phyloP scores from a whole-genome alignment of 2,888 invertebrate species.

The Laspeyria flexula region DNA sequence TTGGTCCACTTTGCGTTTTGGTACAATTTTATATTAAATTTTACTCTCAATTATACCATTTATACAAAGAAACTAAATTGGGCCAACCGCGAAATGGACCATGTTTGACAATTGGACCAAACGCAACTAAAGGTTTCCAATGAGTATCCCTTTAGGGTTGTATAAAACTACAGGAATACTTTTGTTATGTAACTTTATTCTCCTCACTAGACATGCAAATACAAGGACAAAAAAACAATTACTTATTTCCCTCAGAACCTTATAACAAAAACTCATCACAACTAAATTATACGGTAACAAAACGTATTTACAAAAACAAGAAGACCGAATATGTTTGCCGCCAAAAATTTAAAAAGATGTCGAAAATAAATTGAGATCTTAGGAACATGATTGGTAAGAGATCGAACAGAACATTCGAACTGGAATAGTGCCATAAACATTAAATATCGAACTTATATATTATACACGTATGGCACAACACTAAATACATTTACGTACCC shows the following conservation, averaged over 20 bases:
- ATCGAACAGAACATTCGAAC: conserved; percentile 50
- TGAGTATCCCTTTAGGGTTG: not conserved
- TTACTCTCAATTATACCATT: too few relatives aligned
- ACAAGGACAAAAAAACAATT: conserved; percentile 71
- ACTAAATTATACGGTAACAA: conserved; percentile 75
- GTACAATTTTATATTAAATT: too few relatives aligned
- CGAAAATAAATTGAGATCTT: conserved; percentile 56
- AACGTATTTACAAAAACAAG: conserved; percentile 61
- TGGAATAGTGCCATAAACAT: conserved; percentile 46
- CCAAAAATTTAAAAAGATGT: conserved; percentile 36
- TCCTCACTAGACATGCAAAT: conserved; percentile 83
- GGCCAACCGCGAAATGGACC: too few relatives aligned
- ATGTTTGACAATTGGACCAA: too few relatives aligned
- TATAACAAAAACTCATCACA: conserved; percentile 61
- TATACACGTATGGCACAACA: conserved; percentile 65
- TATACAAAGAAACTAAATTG: too few relatives aligned
- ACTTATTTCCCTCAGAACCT: conserved; percentile 61
- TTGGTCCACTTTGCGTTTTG: too few relatives aligned
- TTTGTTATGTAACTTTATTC: conserved; percentile 79
- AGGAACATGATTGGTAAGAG: conserved; percentile 62
- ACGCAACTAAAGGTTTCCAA: too few relatives aligned
- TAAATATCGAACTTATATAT: conserved; percentile 42
- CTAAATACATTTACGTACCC: conserved; percentile 49
- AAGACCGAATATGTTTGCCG: conserved; percentile 43
- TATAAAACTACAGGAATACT: conserved; percentile 47